These are phyloP conservation scores for Leptoteleia sp. DNA, from an alignment of 1,140 invertebrate species.

Conservation along the genomic window DNA sequence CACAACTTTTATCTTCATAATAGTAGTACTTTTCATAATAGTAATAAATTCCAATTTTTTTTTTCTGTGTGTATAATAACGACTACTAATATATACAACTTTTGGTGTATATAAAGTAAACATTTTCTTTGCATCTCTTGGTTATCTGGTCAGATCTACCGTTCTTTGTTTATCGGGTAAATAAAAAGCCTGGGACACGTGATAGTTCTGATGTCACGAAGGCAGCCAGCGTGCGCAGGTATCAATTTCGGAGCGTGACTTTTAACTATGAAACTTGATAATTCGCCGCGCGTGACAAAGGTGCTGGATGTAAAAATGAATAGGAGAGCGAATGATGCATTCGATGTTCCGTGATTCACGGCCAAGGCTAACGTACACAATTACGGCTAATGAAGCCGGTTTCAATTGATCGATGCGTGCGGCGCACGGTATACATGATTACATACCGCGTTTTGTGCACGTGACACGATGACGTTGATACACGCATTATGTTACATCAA, in stretches of 20 bases:
- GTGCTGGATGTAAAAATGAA: constrained; percentile 15
- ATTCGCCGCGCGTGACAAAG: constrained; percentile 2
- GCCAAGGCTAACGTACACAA: constrained; percentile 52
- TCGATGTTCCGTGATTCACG: constrained; percentile 45
- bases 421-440: constrained; percentile 44
- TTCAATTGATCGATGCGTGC: constrained; percentile 47
- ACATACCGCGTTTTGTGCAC: constrained; percentile 34
- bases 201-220: not conserved
- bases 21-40: too few species aligned
- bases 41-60: too few species aligned
- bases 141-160: not conserved
- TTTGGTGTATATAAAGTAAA: too few species aligned
- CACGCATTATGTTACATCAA: constrained; percentile 23
- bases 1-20: too few species aligned
- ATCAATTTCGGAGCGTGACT: constrained; percentile 21
- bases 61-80: too few species aligned
- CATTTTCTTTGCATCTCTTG: too few species aligned
- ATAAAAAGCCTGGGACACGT: too few species aligned
- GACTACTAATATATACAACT: too few species aligned
- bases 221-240: not conserved
- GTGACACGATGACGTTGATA: constrained; percentile 45
- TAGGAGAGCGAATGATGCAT: constrained; percentile 21
- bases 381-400: constrained; percentile 51
- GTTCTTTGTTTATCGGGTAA: too few species aligned
- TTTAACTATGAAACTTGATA: constrained; percentile 5